Evolutionary conservation across 2,888 invertebrate species (phyloP).

Genomic region (Liopterus haemorrhoidalis): DNA sequence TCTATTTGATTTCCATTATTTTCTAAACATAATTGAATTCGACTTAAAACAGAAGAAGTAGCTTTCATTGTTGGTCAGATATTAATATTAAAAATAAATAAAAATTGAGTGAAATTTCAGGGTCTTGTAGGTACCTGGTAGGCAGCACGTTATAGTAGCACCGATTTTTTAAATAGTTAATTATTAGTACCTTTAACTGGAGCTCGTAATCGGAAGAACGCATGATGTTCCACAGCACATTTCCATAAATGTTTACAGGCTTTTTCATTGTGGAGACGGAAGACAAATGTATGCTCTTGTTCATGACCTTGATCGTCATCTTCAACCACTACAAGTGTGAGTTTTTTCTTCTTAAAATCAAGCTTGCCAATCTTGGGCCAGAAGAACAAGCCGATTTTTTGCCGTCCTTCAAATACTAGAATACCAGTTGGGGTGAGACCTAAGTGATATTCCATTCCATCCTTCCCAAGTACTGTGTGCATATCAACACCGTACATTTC

Average conservation of each 20-base stretch:
- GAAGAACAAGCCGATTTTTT: conserved; percentile 97
- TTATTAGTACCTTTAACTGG: conserved; percentile 86
- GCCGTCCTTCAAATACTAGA: conserved; percentile 91
- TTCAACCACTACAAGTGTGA: conserved; percentile 95
- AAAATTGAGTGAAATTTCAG: no score
- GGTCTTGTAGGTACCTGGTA: no score
- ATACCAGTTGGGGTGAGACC: conserved; percentile 96
- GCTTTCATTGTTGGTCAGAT: no score
- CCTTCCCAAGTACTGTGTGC: conserved; percentile 95
- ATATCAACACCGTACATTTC: conserved; percentile 99
- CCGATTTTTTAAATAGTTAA: no score
- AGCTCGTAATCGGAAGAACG: conserved; percentile 92
- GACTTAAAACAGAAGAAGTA: no score
- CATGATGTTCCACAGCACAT: conserved; percentile 99
- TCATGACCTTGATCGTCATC: conserved; percentile 96
- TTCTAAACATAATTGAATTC: no score
- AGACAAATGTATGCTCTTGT: conserved; percentile 98
- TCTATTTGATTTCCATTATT: no score
- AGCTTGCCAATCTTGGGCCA: conserved; percentile 99
- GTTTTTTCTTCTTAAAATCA: conserved; percentile 96
- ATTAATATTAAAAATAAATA: no score
- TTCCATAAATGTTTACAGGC: conserved; percentile 99
- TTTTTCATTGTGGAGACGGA: conserved; percentile 91
- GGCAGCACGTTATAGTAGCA: no score
- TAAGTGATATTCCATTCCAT: conserved; percentile 91